Evolutionary conservation across 2,113 vertebrate species (phyloP), one percentile per base, ranked within the genome.

Genomic region (Ochotona princeps): DNA sequence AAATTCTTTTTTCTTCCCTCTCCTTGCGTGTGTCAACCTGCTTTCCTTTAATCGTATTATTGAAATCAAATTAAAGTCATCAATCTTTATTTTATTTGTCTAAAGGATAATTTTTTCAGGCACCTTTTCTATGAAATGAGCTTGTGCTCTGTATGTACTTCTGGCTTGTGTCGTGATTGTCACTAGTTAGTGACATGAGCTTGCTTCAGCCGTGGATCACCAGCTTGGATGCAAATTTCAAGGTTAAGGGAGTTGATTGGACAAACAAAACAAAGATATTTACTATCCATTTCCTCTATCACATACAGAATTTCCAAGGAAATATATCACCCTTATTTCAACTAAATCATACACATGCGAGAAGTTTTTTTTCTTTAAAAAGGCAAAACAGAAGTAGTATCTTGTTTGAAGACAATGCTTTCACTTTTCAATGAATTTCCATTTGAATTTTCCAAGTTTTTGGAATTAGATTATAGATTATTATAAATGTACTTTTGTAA

Each of bases 121-220:
- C 4, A 87, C 91, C 26, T 73, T 3, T 32, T 96, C 13, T 80
- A 15, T 89, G 85, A 89, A 92, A 81, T 9, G 51, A 44, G 32
- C 96, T 38, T 32, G 32, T 25, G 51, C 54, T 60, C 54, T 73
- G 87, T 61, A 57, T 67, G 95, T 85, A n/a, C 26, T 74, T 94
- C 85, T 2, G 93, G 63, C 5, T 93, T 47, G 95, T 20, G 82
- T 66, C 91, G 47, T 87, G 10, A 47, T 86, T 97, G 4, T 38
- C 38, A 63, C 93, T 44, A 87, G 92, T 63, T 12, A 92, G 38
- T 44, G 38, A 44, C 38, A 44, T 6, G 38, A 44, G n/a, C 65
- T 95, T 54, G 51, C 90, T 96, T 96, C 96, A 91, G 96, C 96
- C 96, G 97, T 95, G 94, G 38, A 92, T 96, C 66, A 90, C 94